Percentiles rank a stretch among this genome's conserved stretches.
phyloP scores from a whole-genome alignment of 2,797 vertebrate genomes.

The Aselliscus stoliczkanus region DNA sequence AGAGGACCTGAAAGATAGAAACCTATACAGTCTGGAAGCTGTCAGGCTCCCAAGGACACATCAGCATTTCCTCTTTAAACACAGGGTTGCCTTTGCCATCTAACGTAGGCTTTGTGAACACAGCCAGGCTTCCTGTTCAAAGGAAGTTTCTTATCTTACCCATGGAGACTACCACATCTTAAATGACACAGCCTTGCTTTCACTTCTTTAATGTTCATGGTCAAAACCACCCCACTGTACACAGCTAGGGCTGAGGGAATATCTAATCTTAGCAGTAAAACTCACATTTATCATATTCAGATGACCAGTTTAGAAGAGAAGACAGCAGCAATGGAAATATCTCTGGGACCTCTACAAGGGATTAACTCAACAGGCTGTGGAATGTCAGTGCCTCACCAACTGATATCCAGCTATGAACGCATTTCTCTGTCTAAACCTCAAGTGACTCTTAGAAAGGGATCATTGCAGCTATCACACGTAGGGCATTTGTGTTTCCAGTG shows the following conservation, averaged over 20 bases:
- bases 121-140: background rate
- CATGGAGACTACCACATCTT: background rate
- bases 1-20: background rate
- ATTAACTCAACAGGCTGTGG: conserved; percentile 42
- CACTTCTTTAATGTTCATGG: background rate
- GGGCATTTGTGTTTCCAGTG: background rate
- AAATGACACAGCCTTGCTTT: background rate
- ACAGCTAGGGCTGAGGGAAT: background rate
- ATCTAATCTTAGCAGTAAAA: conserved; percentile 43
- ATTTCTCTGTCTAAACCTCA: conserved; percentile 32
- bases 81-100: background rate
- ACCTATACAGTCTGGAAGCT: background rate
- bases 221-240: background rate
- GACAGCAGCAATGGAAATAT: conserved; percentile 2
- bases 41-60: background rate
- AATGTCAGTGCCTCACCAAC: conserved; percentile 25
- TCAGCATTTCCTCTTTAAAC: background rate
- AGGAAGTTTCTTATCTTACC: background rate
- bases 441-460: conserved; percentile 51
- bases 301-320: conserved; percentile 38
- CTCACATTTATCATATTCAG: conserved; percentile 15
- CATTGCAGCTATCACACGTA: background rate
- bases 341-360: conserved; percentile 28
- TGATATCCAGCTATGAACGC: background rate
- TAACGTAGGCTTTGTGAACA: background rate